Base-by-base conservation (phyloP, 2,888 invertebrate genomes). In the Hyles lineata region DNA sequence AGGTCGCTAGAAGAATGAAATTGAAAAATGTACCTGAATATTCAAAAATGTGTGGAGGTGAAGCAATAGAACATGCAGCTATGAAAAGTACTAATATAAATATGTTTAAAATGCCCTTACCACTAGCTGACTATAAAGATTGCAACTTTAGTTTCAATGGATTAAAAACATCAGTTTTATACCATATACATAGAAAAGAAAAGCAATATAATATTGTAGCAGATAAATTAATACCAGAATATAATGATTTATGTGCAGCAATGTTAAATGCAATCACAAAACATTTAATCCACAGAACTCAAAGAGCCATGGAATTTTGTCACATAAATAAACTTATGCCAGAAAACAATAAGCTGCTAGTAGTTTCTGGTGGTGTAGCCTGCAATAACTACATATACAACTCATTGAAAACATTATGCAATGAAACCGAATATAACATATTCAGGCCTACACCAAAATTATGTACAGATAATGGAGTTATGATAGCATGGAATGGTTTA, bases 401-500 rank as follows among this genome's bases (percentile, higher is more conserved):
- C 76, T 96, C 96, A 50, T 90, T 99, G 70, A 87, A 95, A 82
- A 92, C 96, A 73, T 87, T 99, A 74, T 97, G 98, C 83, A 85
- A 95, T 72, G 95, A 96, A 79, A 95, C 95, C 83, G 95, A 95
- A 19, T 98, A 96, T 85, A 92, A 93, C 82, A 93, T 98, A 58
- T 95, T 96, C 72, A 96, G 97, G 78, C 99, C 99, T 9, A 96
- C 97, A 0, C 96, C 97, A 58, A 96, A 96, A 82, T 95, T 99
- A 59, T 99, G 99, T 88, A 99, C 98, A 0, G 99, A 99, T 90
- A 99, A 99, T 95, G 99, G 99, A 25, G 96, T 99, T 43, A 99
- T 99, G 99, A 98, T 99, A 85, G 99, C 99, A 50, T 99, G 99
- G 99, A 99, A 99, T 95, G 99, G 98, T 5, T 95, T 98, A 72